These are phyloP conservation scores for Catostylus mosaicus DNA, from an alignment of 30 jellyfish, hydroid and myxozoan genomes.

Conservation along the genomic window DNA sequence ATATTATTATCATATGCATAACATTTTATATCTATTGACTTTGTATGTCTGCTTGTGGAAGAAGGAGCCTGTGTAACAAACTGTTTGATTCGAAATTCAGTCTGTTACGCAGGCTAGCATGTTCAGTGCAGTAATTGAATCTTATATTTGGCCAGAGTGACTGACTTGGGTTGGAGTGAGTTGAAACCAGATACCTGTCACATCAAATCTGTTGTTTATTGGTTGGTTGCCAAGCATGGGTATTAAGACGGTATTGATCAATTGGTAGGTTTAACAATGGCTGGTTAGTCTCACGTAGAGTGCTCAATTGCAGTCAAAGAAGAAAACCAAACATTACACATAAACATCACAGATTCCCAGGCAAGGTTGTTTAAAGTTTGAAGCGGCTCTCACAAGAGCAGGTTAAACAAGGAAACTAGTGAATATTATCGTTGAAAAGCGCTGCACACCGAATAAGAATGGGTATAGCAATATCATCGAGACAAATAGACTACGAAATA, in stretches of 20 bases:
- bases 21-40: too few species aligned
- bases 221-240: slow-evolving; percentile 5
- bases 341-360: not conserved
- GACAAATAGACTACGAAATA: slow-evolving; percentile 75
- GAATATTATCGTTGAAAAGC: not conserved
- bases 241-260: not conserved
- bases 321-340: not conserved
- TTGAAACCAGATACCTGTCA: too few species aligned
- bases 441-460: slow-evolving; percentile 6
- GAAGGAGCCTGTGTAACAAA: too few species aligned
- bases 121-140: too few species aligned
- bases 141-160: too few species aligned
- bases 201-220: not conserved
- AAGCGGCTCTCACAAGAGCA: too few species aligned
- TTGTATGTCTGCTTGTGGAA: too few species aligned
- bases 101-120: too few species aligned
- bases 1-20: too few species aligned
- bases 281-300: slow-evolving; percentile 5
- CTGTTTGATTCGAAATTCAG: too few species aligned
- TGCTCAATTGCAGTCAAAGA: not conserved
- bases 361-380: too few species aligned
- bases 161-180: too few species aligned
- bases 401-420: not conserved
- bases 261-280: slow-evolving; percentile 3
- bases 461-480: slow-evolving; percentile 80